Base-by-base conservation (phyloP, 2,797 vertebrate species). In the Arnoldichthys spilopterus region DNA sequence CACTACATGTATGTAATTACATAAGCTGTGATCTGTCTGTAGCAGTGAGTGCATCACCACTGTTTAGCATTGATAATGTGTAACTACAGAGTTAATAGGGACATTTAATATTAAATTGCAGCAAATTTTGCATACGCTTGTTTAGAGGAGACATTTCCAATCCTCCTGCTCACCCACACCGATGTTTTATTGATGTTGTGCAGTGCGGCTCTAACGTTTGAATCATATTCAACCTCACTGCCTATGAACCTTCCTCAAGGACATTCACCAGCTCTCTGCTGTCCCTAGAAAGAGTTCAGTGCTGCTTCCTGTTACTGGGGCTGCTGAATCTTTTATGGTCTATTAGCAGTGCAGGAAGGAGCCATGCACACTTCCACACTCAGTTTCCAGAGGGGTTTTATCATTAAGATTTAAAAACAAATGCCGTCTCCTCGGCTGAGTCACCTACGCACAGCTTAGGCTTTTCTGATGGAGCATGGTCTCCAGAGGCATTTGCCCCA, bases 291-390 rank as follows among this genome's bases (percentile, higher is more conserved):
- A 79, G 70, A 64, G 76, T 78, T 79, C 37, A 77, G 32, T 66
- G 58, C 74, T 74, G 66, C 49, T 79, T 85, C 68, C 47, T 59
- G 47, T 81, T 83, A 49, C 51, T 43, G 40, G 26, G 72, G 24
- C 68, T 81, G 88, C 87, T 90, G 82, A 92, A 91, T 92, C 85
- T 89, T 93, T 91, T 90, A 92, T 91, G 83, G 71, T 26, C 87
- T 87, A 90, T 92, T 90, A 91, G 88, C 76, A 72, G 79, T 85
- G 83, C 89, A 89, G 49, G 68, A 89, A 89, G 85, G 74, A 87
- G 82, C 74, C 82, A 53, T 59, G 66, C 87, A 82, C 20, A 80
- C 80, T 85, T 77, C 77, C 87, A 82, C 78, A 51, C 34, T 5
- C 83, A 86, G 91, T 89, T 88, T 91, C 92, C 91, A 90, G 83